Percentiles rank a stretch among this genome's conserved stretches.
phyloP scores from a whole-genome alignment of 2,113 vertebrate genomes.

The Centropristis striata region DNA sequence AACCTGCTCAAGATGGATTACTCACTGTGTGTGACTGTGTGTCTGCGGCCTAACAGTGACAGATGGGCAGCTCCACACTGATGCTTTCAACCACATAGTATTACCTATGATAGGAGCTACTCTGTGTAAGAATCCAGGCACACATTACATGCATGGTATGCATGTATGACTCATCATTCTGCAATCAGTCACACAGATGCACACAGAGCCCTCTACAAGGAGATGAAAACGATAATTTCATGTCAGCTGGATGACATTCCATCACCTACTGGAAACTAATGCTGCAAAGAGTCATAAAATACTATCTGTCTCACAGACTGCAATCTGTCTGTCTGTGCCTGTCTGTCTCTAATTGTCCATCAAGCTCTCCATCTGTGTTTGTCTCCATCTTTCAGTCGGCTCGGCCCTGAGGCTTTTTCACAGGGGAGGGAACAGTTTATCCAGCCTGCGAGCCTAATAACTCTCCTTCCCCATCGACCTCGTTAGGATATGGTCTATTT shows the following conservation, averaged over 20 bases:
- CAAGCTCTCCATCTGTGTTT: conserved; percentile 54
- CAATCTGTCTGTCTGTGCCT: conserved; percentile 36
- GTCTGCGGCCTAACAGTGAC: conserved; percentile 1
- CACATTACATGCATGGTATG: conserved; percentile 4
- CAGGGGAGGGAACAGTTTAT: conserved; percentile 50
- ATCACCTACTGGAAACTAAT: conserved; percentile 36
- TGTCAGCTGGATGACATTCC: conserved; percentile 39
- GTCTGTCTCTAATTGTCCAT: conserved; percentile 63
- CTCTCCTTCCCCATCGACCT: conserved; percentile 60
- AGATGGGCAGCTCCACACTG: conserved; percentile 12
- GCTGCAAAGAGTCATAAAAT: conserved; percentile 26
- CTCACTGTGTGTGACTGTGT: background rate
- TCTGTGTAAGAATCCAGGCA: background rate
- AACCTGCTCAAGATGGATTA: conserved; percentile 21
- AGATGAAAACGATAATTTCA: conserved; percentile 41
- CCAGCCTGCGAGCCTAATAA: conserved; percentile 61
- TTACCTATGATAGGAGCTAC: background rate
- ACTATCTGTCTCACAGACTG: conserved; percentile 6
- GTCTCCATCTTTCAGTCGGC: conserved; percentile 40
- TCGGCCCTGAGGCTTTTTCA: conserved; percentile 51
- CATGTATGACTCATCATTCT: conserved; percentile 5
- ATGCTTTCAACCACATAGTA: conserved; percentile 2
- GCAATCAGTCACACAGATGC: background rate
- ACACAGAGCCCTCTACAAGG: conserved; percentile 5
- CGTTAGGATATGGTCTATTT: conserved; percentile 65